Evolutionary conservation across 2,888 invertebrate species (phyloP).

Genomic region (Dryocosmus kuriphilus): DNA sequence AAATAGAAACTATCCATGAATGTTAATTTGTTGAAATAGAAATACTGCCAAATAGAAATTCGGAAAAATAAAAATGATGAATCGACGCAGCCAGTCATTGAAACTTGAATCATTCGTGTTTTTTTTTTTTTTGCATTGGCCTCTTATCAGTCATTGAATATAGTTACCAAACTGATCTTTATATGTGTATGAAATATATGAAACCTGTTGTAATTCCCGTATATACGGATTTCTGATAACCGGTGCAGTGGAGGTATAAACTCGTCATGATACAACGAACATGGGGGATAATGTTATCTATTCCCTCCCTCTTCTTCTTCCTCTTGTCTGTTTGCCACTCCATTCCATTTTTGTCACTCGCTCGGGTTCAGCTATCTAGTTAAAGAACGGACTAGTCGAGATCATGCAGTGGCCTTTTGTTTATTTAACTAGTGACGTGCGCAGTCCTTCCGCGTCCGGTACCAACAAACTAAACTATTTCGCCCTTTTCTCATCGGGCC

Average conservation of each 20-base stretch:
- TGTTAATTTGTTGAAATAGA: too few relatives aligned
- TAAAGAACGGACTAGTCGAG: constrained; percentile 60
- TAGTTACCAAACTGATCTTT: not conserved
- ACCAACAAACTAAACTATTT: constrained; percentile 48
- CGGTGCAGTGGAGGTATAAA: constrained; percentile 14
- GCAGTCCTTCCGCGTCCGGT: constrained; percentile 57
- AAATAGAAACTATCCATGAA: too few relatives aligned
- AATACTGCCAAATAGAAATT: too few relatives aligned
- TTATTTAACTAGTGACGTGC: constrained; percentile 69
- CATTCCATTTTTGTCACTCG: not conserved
- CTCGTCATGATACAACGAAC: constrained; percentile 25
- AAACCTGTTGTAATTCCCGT: not conserved
- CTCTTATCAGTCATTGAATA: not conserved
- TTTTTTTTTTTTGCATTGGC: not conserved
- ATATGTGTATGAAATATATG: not conserved
- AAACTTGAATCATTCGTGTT: not conserved
- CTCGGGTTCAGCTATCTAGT: constrained; percentile 67
- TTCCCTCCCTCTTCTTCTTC: constrained; percentile 51
- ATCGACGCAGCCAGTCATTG: not conserved
- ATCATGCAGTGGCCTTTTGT: constrained; percentile 62
- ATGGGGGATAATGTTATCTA: constrained; percentile 56
- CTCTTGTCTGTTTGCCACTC: constrained; percentile 7
- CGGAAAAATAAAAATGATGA: too few relatives aligned
- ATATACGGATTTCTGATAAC: constrained; percentile 13
- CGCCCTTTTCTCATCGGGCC: constrained; percentile 44